Evolutionary conservation across 2,888 invertebrate species (phyloP).

Genomic region (Melanostoma scalare): DNA sequence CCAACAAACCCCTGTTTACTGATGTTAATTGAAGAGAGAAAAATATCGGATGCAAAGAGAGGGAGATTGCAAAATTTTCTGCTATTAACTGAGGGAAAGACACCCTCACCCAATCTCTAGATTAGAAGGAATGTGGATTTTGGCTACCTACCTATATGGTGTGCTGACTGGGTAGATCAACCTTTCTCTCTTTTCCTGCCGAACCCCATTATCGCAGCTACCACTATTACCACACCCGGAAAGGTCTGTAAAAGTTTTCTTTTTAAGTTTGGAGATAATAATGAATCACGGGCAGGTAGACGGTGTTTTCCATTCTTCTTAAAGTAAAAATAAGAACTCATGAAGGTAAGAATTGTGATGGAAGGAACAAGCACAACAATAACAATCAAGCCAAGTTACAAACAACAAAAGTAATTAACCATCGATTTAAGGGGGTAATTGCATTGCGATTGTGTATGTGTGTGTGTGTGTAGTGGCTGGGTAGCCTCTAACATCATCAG

Average conservation of each 20-base stretch:
- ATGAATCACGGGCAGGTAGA: slow-evolving; percentile 35
- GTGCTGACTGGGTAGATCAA: slow-evolving; percentile 17
- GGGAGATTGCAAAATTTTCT: slow-evolving; percentile 31
- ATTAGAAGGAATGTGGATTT: neutral
- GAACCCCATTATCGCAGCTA: slow-evolving; percentile 15
- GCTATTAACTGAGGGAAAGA: neutral
- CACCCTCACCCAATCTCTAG: slow-evolving; percentile 26
- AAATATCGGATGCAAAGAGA: neutral
- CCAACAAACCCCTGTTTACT: slow-evolving; percentile 60
- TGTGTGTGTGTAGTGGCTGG: slow-evolving; percentile 17
- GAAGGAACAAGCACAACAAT: slow-evolving; percentile 41
- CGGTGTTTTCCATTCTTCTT: slow-evolving; percentile 32
- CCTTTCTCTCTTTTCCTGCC: neutral
- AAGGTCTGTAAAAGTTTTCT: slow-evolving; percentile 59
- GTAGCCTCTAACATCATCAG: neutral
- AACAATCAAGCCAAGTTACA: slow-evolving; percentile 45
- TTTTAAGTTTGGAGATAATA: slow-evolving; percentile 65
- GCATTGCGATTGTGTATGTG: slow-evolving; percentile 54
- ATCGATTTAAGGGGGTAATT: slow-evolving; percentile 72
- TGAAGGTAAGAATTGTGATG: slow-evolving; percentile 12
- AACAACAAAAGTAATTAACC: slow-evolving; percentile 73
- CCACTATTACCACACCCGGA: slow-evolving; percentile 2
- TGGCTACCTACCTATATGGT: neutral
- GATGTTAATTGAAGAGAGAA: slow-evolving; percentile 59
- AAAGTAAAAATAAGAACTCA: slow-evolving; percentile 16